A percentile compares a stretch with the other conserved stretches of the same genome.
Evolutionary conservation across 1,140 invertebrate genomes (phyloP).

Genomic region (Camponotus vicinus): DNA sequence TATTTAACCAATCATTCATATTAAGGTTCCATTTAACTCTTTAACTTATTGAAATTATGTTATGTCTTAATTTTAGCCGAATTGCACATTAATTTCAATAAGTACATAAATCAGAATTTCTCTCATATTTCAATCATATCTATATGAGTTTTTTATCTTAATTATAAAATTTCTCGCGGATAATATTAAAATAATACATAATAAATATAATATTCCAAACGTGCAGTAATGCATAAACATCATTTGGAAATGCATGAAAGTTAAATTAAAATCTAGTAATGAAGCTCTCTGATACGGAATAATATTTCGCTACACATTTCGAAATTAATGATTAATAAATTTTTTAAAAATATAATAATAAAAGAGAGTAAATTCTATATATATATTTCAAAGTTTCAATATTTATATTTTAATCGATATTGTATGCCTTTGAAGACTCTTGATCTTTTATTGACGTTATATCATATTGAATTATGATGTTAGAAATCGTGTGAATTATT

Average conservation of each 20-base stretch:
- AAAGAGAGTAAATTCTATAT: background rate
- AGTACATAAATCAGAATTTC: background rate
- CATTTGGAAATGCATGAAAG: background rate
- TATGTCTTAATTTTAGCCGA: background rate
- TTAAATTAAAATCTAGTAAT: constrained; percentile 12
- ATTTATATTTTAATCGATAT: background rate
- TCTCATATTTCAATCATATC: background rate
- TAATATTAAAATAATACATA: constrained; percentile 15
- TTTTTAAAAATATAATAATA: constrained; percentile 1
- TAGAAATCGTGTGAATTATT: too few species aligned
- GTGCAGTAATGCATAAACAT: too few species aligned
- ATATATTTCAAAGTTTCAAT: background rate
- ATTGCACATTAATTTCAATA: background rate
- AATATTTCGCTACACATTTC: background rate
- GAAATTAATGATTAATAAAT: background rate
- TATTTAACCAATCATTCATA: background rate
- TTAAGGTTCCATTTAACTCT: background rate
- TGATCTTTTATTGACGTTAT: too few species aligned
- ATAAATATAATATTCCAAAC: constrained; percentile 2
- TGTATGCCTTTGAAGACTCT: background rate
- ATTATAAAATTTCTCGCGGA: background rate
- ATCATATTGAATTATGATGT: too few species aligned
- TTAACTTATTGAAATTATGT: background rate
- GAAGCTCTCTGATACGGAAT: background rate
- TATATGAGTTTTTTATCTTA: background rate